Conservation (phyloP, 2,797 vertebrate species). For the Euthynnus affinis region DNA sequence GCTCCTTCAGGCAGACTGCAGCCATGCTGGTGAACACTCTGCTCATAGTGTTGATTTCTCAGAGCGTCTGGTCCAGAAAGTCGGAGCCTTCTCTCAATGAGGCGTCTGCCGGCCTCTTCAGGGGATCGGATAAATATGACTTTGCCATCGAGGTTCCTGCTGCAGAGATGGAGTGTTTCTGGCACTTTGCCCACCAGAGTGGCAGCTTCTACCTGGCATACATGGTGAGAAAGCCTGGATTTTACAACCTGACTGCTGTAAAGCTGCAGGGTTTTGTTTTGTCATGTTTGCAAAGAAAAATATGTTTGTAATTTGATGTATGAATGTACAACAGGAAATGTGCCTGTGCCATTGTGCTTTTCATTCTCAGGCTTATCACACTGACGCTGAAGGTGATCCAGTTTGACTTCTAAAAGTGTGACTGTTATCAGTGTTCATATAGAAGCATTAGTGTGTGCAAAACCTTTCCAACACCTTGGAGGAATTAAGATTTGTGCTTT, state of each 20-base stretch:
- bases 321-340: not conserved
- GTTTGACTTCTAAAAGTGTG: conserved; percentile 7
- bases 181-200: conserved; percentile 88
- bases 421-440: not conserved
- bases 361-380: conserved; percentile 49
- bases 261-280: not conserved
- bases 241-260: not conserved
- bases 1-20: conserved; percentile 5
- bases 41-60: conserved; percentile 48
- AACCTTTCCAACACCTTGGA: not conserved
- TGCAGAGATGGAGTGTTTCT: conserved; percentile 85
- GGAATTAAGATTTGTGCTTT: not conserved
- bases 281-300: not conserved
- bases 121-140: conserved; percentile 82
- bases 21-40: conserved; percentile 41
- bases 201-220: conserved; percentile 89
- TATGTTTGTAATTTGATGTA: not conserved
- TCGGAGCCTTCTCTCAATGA: conserved; percentile 58
- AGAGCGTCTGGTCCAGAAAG: conserved; percentile 66
- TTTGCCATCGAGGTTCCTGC: conserved; percentile 84
- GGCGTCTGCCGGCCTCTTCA: conserved; percentile 71
- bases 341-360: too few relatives aligned
- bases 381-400: conserved; percentile 21
- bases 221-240: conserved; percentile 79
- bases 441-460: not conserved